phyloP scores from a whole-genome alignment of 2,797 vertebrate genomes.

The Schizopygopsis pylzovi region DNA sequence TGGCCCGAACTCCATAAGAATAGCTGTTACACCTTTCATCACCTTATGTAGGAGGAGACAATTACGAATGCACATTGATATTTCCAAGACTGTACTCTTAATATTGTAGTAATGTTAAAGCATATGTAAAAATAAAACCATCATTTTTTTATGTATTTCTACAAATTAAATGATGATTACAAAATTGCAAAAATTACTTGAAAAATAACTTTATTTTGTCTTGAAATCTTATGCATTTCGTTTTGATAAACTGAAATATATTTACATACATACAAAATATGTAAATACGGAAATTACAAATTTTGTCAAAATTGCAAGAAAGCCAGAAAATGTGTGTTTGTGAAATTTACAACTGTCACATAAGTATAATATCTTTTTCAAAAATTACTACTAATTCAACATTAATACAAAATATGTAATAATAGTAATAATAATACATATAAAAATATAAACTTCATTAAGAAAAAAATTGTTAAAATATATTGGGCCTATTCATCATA shows the following conservation, averaged over 20 bases:
- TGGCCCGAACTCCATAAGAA: conserved; percentile 91
- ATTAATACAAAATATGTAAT: background rate
- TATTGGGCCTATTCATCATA: background rate
- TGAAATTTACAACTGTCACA: background rate
- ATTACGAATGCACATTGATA: background rate
- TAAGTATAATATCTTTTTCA: background rate
- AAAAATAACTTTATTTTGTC: too few species aligned
- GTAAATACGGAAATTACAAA: background rate
- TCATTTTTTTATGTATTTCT: background rate
- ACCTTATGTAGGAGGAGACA: conserved; percentile 68
- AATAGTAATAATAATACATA: background rate
- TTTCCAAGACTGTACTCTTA: background rate
- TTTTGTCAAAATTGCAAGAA: too few species aligned
- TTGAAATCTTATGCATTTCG: background rate
- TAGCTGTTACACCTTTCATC: conserved; percentile 87
- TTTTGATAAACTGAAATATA: conserved; percentile 9
- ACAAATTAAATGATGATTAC: background rate
- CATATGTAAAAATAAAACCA: background rate
- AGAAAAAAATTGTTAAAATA: background rate
- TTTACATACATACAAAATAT: background rate
- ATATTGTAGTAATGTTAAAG: background rate
- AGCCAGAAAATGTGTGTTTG: background rate
- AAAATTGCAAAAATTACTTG: too few species aligned
- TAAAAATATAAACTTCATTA: background rate
- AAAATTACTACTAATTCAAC: background rate